Percentiles rank a stretch among this genome's conserved stretches.
Evolutionary conservation across 2,113 vertebrate genomes (phyloP).

Genomic region (Drymodes brunneopygia): DNA sequence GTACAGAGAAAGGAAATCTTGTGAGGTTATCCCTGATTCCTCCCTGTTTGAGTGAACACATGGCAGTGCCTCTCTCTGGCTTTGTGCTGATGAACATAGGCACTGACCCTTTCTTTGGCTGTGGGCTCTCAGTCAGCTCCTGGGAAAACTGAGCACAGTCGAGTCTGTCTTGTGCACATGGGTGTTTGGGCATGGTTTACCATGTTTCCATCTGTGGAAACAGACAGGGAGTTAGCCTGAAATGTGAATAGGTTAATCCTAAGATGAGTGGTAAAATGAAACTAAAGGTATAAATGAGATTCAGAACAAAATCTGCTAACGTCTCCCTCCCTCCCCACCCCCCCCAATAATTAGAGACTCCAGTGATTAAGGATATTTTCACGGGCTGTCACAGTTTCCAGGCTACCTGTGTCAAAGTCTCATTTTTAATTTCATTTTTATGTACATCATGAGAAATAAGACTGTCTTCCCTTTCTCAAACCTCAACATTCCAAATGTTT

Average conservation of each 20-base stretch:
- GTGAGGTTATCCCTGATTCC: neutral
- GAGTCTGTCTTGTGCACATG: fast-evolving
- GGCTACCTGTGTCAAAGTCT: neutral
- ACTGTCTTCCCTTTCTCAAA: neutral
- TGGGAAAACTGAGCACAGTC: neutral
- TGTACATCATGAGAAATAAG: neutral
- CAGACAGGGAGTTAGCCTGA: neutral
- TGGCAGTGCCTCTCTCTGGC: neutral
- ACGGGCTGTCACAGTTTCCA: neutral
- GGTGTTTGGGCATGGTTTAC: neutral
- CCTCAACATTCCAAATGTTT: neutral
- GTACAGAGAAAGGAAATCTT: neutral
- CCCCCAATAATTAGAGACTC: neutral
- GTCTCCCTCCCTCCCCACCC: too few species aligned
- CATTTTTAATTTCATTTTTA: neutral
- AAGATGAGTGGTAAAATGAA: neutral
- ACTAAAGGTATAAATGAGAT: neutral
- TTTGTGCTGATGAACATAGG: fast-evolving
- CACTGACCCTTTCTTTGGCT: neutral
- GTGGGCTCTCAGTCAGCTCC: neutral
- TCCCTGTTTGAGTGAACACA: fast-evolving
- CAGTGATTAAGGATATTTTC: neutral
- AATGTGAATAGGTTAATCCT: neutral
- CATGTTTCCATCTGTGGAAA: neutral
- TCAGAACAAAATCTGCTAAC: neutral